These are phyloP conservation scores for Coleophora flavipennella DNA, from an alignment of 2,888 invertebrate genomes.

Conservation along the genomic window DNA sequence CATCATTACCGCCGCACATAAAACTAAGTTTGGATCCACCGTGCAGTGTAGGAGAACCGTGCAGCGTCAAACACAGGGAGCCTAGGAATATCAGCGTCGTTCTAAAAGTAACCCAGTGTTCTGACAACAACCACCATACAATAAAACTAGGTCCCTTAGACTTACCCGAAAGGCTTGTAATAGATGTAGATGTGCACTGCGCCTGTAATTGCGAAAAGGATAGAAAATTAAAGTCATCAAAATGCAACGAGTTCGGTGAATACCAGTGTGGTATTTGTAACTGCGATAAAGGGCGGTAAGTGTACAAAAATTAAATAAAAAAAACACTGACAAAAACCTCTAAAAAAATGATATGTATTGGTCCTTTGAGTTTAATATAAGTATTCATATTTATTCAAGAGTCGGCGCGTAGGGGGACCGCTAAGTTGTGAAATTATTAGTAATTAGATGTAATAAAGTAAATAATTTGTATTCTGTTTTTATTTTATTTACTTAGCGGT, in stretches of 20 bases:
- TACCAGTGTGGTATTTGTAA: slow-evolving; percentile 77
- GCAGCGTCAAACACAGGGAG: slow-evolving; percentile 23
- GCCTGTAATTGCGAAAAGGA: slow-evolving; percentile 80
- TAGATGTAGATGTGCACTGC: slow-evolving; percentile 81
- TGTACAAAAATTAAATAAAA: neutral
- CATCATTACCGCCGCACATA: slow-evolving; percentile 20
- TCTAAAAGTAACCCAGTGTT: slow-evolving; percentile 30
- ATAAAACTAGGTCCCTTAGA: slow-evolving; percentile 66
- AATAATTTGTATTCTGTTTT: too few relatives aligned
- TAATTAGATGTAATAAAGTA: too few relatives aligned
- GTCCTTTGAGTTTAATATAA: too few relatives aligned
- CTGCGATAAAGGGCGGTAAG: slow-evolving; percentile 56
- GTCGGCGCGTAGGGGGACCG: too few relatives aligned
- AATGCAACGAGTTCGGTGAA: slow-evolving; percentile 57
- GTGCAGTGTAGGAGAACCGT: slow-evolving; percentile 25
- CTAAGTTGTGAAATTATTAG: too few relatives aligned
- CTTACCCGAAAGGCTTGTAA: slow-evolving; percentile 75
- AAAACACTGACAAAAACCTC: too few relatives aligned
- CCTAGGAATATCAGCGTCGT: slow-evolving; percentile 24
- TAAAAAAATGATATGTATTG: too few relatives aligned
- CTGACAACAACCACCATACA: slow-evolving; percentile 11
- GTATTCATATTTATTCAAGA: too few relatives aligned
- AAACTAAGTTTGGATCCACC: slow-evolving; percentile 29
- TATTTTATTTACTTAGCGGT: too few relatives aligned
- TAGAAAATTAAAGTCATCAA: slow-evolving; percentile 34